Percentiles rank a stretch among this genome's conserved stretches.
Conservation (phyloP, 2,113 vertebrate genomes). For the Xiphophorus hellerii region DNA sequence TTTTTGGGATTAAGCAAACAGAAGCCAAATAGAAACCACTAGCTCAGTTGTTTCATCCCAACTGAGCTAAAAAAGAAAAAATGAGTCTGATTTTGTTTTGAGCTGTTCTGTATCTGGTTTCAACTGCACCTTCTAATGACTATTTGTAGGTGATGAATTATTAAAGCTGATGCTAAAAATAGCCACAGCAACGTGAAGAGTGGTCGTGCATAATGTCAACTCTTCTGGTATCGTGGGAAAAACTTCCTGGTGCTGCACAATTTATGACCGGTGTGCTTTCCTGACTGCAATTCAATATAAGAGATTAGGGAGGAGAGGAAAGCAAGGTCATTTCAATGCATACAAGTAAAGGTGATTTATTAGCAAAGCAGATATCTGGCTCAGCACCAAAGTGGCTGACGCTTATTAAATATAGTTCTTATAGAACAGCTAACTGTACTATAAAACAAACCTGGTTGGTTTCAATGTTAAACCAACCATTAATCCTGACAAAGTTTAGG, state of each 20-base stretch:
- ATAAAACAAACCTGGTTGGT: not conserved
- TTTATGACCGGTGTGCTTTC: not conserved
- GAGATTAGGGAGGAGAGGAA: not conserved
- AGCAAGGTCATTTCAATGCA: not conserved
- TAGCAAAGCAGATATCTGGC: too few species aligned
- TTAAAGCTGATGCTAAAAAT: conserved; percentile 1
- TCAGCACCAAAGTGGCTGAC: not conserved
- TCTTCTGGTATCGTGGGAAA: not conserved
- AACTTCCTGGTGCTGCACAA: not conserved
- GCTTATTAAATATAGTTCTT: not conserved
- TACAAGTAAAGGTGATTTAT: not conserved
- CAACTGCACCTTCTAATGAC: not conserved
- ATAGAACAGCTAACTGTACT: too few species aligned
- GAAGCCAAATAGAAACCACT: too few species aligned
- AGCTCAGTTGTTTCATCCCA: too few species aligned
- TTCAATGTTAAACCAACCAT: not conserved
- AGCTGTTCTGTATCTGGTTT: not conserved
- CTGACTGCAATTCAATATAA: not conserved
- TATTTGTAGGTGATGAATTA: conserved; percentile 3
- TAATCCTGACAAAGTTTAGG: not conserved
- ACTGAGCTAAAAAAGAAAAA: too few species aligned
- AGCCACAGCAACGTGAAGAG: not conserved
- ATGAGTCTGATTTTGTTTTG: not conserved
- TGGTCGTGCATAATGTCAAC: not conserved
- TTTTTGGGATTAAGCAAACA: too few species aligned